Evolutionary conservation across 1,140 invertebrate genomes (phyloP).

Genomic region (Platorchestia sp.): DNA sequence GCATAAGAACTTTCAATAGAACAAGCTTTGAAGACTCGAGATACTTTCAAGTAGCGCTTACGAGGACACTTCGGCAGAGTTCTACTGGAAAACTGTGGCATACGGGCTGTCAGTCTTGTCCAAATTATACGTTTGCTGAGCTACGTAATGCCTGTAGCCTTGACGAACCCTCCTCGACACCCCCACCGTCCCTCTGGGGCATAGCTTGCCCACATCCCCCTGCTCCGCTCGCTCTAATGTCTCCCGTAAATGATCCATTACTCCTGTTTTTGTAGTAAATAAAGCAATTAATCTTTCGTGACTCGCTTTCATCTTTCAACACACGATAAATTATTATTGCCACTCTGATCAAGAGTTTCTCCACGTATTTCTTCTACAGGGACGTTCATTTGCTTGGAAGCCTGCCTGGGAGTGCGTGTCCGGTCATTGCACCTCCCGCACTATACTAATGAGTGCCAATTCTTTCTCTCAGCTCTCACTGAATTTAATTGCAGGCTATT

Average conservation of each 20-base stretch:
- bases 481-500: neutral
- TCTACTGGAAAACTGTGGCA: constrained; percentile 34
- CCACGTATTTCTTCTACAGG: neutral
- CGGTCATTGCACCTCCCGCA: neutral
- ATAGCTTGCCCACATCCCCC: neutral
- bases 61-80: constrained; percentile 13
- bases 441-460: neutral
- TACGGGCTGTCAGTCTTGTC: neutral
- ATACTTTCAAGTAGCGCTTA: constrained; percentile 35
- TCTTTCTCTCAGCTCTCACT: neutral
- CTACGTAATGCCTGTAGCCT: constrained; percentile 39
- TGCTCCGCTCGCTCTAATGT: neutral
- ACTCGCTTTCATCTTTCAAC: neutral
- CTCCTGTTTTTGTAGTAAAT: neutral
- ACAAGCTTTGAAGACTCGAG: neutral
- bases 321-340: neutral
- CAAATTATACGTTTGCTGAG: constrained; percentile 43
- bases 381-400: neutral
- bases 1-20: neutral
- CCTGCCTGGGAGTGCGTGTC: neutral
- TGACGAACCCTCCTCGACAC: neutral
- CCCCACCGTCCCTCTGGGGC: neutral
- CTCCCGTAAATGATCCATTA: neutral
- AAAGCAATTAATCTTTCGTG: neutral
- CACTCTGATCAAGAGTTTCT: neutral